A percentile compares a stretch with the other conserved stretches of the same genome.
phyloP scores from a whole-genome alignment of 2,888 invertebrate species.

The Leistus spinibarbis region DNA sequence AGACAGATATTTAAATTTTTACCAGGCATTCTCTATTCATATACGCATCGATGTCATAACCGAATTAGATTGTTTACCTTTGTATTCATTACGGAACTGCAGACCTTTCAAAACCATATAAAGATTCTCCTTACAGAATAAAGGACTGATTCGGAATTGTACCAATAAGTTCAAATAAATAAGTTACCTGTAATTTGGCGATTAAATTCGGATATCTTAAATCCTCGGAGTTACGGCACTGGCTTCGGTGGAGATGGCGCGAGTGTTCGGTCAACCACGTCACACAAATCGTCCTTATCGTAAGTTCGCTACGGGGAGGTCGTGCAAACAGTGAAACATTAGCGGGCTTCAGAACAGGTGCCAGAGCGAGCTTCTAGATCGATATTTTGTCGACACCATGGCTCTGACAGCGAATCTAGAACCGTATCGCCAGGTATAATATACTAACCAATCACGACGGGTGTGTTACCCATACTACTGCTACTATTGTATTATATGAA shows the following conservation, averaged over 20 bases:
- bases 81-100: too few relatives aligned
- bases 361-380: not conserved
- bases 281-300: not conserved
- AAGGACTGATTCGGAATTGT: too few relatives aligned
- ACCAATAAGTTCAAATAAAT: too few relatives aligned
- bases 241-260: not conserved
- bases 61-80: too few relatives aligned
- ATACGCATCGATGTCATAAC: too few relatives aligned
- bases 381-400: conserved; percentile 3
- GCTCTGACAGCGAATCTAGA: not conserved
- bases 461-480: not conserved
- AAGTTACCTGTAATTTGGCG: not conserved
- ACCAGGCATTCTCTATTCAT: too few relatives aligned
- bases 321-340: conserved; percentile 12
- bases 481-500: not conserved
- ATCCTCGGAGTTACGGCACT: not conserved
- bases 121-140: too few relatives aligned
- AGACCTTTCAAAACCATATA: too few relatives aligned
- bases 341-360: conserved; percentile 6
- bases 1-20: too few relatives aligned
- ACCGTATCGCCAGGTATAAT: not conserved
- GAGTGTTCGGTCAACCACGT: not conserved
- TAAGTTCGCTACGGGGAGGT: not conserved
- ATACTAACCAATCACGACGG: not conserved
- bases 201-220: not conserved